A percentile compares a stretch with the other conserved stretches of the same genome.
These are phyloP conservation scores for Papilio polytes DNA, from an alignment of 1,140 invertebrate species.

Conservation along the genomic window DNA sequence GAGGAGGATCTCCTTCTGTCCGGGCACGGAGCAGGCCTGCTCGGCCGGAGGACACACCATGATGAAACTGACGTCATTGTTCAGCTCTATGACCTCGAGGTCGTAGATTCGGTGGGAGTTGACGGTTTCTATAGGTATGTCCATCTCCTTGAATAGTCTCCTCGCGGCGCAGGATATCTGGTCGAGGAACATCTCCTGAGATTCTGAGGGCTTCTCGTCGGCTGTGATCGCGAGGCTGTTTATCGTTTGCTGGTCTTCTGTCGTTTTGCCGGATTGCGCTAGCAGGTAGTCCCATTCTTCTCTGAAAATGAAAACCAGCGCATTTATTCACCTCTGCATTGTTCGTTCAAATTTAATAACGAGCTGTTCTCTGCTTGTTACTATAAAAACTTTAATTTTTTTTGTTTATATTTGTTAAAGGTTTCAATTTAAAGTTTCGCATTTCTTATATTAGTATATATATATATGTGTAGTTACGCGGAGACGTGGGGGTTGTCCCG, in stretches of 20 bases:
- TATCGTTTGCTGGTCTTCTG: constrained; percentile 75
- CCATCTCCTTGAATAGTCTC: constrained; percentile 91
- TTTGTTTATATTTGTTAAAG: no score
- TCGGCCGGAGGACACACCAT: constrained; percentile 95
- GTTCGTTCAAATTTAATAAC: no score
- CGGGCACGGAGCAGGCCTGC: constrained; percentile 94
- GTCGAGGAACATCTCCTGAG: constrained; percentile 91
- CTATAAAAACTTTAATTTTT: no score
- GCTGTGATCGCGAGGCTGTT: constrained; percentile 79
- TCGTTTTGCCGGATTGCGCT: constrained; percentile 79
- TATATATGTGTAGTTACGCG: constrained; percentile 85
- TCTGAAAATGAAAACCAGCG: constrained; percentile 82
- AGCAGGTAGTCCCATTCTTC: constrained; percentile 96
- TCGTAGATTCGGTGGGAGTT: constrained; percentile 93
- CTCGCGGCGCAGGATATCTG: constrained; percentile 88
- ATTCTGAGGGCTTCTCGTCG: constrained; percentile 86
- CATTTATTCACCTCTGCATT: background rate
- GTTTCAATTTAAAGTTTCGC: no score
- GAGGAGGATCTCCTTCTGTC: constrained; percentile 92
- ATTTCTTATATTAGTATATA: no score
- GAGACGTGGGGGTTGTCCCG: constrained; percentile 98
- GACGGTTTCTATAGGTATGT: constrained; percentile 88
- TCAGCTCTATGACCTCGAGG: constrained; percentile 95
- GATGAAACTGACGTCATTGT: constrained; percentile 93
- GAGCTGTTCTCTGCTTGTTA: no score